Conservation (phyloP, 2,113 vertebrate species). For the Callocephalon fimbriatum region DNA sequence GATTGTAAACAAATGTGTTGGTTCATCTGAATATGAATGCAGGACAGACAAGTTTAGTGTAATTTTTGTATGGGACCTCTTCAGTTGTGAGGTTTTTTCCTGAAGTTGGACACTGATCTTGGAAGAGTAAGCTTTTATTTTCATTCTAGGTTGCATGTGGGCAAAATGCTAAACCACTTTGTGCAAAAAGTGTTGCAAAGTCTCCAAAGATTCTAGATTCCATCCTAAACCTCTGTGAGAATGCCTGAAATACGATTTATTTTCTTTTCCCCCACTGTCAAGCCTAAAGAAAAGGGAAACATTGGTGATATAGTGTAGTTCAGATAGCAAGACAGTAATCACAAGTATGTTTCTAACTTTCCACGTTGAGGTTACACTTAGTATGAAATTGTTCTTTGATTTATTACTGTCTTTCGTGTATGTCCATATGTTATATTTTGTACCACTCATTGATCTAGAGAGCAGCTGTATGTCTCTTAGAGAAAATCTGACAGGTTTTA, state of each 20-base stretch:
- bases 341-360: neutral
- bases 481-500: neutral
- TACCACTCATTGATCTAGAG: neutral
- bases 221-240: neutral
- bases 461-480: neutral
- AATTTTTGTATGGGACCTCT: neutral
- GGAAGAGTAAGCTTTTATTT: neutral
- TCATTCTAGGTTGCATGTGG: neutral
- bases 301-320: neutral
- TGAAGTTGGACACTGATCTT: neutral
- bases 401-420: neutral
- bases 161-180: neutral
- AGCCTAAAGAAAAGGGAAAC: neutral
- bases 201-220: neutral
- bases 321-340: neutral
- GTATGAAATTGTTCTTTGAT: neutral
- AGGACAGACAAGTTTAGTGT: neutral
- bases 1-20: neutral
- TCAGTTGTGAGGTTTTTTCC: neutral
- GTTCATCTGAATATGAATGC: neutral
- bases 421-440: neutral
- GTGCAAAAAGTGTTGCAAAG: neutral
- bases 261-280: neutral
- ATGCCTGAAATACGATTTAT: neutral
- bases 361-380: neutral